Percentiles rank a stretch among this genome's conserved stretches.
These are phyloP conservation scores for Myopa testacea DNA, from an alignment of 2,888 invertebrate species.

Conservation along the genomic window DNA sequence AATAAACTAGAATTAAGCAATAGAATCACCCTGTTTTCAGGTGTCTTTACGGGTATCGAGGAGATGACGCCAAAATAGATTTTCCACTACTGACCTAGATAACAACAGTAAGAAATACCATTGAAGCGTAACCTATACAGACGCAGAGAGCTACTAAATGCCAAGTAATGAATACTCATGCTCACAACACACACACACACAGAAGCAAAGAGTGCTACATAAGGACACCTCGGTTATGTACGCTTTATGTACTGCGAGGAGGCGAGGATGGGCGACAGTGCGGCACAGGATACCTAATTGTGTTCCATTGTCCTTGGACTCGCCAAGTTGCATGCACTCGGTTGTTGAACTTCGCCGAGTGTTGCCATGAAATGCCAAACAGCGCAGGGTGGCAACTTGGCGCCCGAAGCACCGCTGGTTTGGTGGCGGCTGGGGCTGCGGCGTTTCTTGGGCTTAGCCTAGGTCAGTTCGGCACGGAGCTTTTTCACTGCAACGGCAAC, in stretches of 20 bases:
- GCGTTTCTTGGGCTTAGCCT: not conserved
- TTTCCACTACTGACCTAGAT: slow-evolving; percentile 54
- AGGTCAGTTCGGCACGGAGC: slow-evolving; percentile 17
- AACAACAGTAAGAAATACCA: slow-evolving; percentile 2
- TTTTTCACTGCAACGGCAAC: not conserved
- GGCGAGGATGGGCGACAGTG: not conserved
- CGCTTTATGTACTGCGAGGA: not conserved
- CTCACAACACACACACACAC: slow-evolving; percentile 22
- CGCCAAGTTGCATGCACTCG: slow-evolving; percentile 54
- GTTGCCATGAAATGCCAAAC: slow-evolving; percentile 51
- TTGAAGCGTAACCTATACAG: not conserved
- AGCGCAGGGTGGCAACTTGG: not conserved
- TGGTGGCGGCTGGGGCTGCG: not conserved
- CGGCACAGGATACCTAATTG: slow-evolving; percentile 31
- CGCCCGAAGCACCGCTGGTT: not conserved
- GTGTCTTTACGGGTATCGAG: not conserved
- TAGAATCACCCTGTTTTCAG: not conserved
- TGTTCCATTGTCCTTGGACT: slow-evolving; percentile 56
- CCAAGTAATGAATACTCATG: slow-evolving; percentile 7
- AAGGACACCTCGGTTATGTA: not conserved
- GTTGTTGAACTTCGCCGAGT: slow-evolving; percentile 53
- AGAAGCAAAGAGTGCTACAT: not conserved
- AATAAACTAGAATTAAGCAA: too few relatives aligned
- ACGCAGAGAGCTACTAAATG: slow-evolving; percentile 21
- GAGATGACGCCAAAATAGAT: slow-evolving; percentile 42